A percentile compares a stretch with the other conserved stretches of the same genome.
Conservation (phyloP, 1,140 invertebrate species). For the Piezodorus guildinii region DNA sequence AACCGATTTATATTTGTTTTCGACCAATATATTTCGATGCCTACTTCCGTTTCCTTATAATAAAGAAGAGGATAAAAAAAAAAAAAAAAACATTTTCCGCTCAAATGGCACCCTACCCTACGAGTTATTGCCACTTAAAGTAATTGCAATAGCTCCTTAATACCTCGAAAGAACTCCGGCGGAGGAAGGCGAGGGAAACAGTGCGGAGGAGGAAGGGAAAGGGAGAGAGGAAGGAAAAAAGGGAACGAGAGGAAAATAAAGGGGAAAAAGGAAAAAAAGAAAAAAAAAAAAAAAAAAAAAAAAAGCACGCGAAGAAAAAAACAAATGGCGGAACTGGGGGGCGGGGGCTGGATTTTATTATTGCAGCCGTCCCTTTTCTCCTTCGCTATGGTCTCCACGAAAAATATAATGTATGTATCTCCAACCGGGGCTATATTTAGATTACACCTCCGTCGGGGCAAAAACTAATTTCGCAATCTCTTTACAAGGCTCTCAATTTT, state of each 20-base stretch:
- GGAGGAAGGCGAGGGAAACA: neutral
- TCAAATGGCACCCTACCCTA: neutral
- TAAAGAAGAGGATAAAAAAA: too few species aligned
- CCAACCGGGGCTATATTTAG: neutral
- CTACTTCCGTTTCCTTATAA: too few species aligned
- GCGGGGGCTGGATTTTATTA: neutral
- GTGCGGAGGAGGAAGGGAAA: neutral
- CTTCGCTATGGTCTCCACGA: neutral
- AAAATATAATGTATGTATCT: neutral
- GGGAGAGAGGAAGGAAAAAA: neutral
- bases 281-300: too few species aligned
- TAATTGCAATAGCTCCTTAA: conserved; percentile 15
- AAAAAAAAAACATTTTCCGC: conserved; percentile 1
- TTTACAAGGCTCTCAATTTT: too few species aligned
- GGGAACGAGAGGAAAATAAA: neutral
- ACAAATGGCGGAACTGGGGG: conserved; percentile 9
- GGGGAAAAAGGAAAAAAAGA: neutral
- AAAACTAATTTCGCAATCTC: too few species aligned
- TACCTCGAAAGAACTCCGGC: neutral
- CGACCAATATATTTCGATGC: too few species aligned
- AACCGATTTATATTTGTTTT: too few species aligned
- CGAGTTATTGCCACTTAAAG: conserved; percentile 14
- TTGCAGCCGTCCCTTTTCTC: neutral
- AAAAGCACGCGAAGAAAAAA: neutral
- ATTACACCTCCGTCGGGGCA: neutral